These are phyloP conservation scores for Drosophila willistoni DNA, from an alignment of 1,140 invertebrate genomes.

Conservation along the genomic window DNA sequence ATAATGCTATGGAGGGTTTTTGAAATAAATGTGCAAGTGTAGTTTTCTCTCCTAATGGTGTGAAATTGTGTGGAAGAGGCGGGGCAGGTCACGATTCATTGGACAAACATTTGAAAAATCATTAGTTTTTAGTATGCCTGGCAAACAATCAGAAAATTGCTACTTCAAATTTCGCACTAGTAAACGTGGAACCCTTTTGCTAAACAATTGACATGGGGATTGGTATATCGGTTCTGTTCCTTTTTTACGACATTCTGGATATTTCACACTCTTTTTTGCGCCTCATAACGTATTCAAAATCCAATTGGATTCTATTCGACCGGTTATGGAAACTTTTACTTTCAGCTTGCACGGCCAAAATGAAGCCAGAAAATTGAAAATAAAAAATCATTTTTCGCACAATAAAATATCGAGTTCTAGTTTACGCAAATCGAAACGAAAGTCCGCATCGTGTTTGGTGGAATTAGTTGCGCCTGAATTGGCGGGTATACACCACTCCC, in stretches of 20 bases:
- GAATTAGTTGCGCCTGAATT: conserved; percentile 82
- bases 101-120: conserved; percentile 80
- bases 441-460: conserved; percentile 32
- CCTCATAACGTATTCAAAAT: conserved; percentile 81
- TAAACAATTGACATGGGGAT: conserved; percentile 46
- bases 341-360: conserved; percentile 47
- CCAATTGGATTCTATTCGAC: conserved; percentile 71
- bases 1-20: neutral
- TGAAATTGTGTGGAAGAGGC: conserved; percentile 8
- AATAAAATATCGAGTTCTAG: conserved; percentile 72
- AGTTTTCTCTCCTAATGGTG: conserved; percentile 21
- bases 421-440: conserved; percentile 37
- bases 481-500: conserved; percentile 61
- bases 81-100: conserved; percentile 50
- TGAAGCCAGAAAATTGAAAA: conserved; percentile 71
- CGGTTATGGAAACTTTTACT: conserved; percentile 67
- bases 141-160: conserved; percentile 80
- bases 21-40: neutral
- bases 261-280: conserved; percentile 79
- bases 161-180: conserved; percentile 45
- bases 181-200: conserved; percentile 43
- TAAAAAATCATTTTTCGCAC: conserved; percentile 83
- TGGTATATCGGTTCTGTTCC: conserved; percentile 31
- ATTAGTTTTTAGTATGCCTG: conserved; percentile 78
- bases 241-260: conserved; percentile 67